Evolutionary conservation across 1,140 invertebrate species (phyloP).

Genomic region (Drosophila chauvacae): DNA sequence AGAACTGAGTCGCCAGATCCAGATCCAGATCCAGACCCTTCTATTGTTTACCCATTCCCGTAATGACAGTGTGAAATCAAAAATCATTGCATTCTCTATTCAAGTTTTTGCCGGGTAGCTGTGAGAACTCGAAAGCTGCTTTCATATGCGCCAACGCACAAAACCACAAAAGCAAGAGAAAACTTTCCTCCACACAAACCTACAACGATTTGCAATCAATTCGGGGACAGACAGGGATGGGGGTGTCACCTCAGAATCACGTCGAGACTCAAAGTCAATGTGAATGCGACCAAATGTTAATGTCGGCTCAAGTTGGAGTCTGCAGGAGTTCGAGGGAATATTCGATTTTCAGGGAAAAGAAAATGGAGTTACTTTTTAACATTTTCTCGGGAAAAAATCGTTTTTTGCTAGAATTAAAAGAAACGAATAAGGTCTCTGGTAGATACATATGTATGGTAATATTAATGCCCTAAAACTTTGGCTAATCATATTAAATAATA

Average conservation of each 20-base stretch:
- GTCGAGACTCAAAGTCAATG: conserved; percentile 68
- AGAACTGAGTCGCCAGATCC: not conserved
- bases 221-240: conserved; percentile 36
- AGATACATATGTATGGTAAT: not conserved
- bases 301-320: conserved; percentile 53
- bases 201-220: conserved; percentile 74
- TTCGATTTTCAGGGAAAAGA: not conserved
- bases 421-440: not conserved
- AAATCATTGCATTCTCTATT: conserved; percentile 63
- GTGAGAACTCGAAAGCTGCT: conserved; percentile 60
- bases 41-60: conserved; percentile 62
- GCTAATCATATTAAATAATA: not conserved
- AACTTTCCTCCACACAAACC: conserved; percentile 54
- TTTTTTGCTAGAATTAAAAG: no score
- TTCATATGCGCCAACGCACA: conserved; percentile 61
- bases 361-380: not conserved
- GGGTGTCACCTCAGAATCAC: conserved; percentile 11
- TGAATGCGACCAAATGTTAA: conserved; percentile 72
- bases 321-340: conserved; percentile 1
- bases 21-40: conserved; percentile 10
- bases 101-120: conserved; percentile 14
- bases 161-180: conserved; percentile 45
- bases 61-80: conserved; percentile 64
- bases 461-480: not conserved
- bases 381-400: not conserved